Evolutionary conservation across 2,888 invertebrate genomes (phyloP), one percentile per base, ranked within the genome.

Genomic region (Caprella mutica): DNA sequence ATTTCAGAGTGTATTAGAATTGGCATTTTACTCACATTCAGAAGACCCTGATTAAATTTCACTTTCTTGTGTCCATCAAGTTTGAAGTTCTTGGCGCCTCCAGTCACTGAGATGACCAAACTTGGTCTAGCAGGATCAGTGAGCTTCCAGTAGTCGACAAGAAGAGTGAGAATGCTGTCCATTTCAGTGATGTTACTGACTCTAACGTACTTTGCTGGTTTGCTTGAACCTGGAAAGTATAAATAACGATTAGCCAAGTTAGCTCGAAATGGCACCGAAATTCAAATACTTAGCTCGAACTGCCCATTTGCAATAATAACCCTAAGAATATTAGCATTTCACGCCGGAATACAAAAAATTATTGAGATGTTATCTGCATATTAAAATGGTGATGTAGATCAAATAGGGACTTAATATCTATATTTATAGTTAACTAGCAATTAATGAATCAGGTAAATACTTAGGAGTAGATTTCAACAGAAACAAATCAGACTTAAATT

Each of bases 31-130:
- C 42, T 42, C 65, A 72, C 73, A 68, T 71, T 72, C 12, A 73
- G 71, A 5, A 74, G 66, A 44, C 72, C 72, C 44, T 68, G 67
- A 44, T 70, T 69, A 65, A 74, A 74, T 19, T 70, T 69, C 29
- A 71, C 71, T 55, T 72, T 70, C 68, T 71, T 71, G 56, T 70
- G 68, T 2, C 71, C 71, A 63, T 72, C 72, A 35, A 74, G 69
- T 40, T 70, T 70, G 67, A 74, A 74, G 67, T 73, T 73, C 60
- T 73, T 72, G 19, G 73, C 73, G 4, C 73, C 74, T 14, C 74
- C 73, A 27, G 72, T 70, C 6, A 74, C 72, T 3, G 73, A 72
- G 55, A 74, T 73, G 54, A 72, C 71, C 21, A 74, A 68, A 59
- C 70, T 69, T 1, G 74, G 72, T 17, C 67, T 67, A 12, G 68